Conservation (phyloP, 2,888 invertebrate genomes). For the Imbricaverruca yamaguchii region DNA sequence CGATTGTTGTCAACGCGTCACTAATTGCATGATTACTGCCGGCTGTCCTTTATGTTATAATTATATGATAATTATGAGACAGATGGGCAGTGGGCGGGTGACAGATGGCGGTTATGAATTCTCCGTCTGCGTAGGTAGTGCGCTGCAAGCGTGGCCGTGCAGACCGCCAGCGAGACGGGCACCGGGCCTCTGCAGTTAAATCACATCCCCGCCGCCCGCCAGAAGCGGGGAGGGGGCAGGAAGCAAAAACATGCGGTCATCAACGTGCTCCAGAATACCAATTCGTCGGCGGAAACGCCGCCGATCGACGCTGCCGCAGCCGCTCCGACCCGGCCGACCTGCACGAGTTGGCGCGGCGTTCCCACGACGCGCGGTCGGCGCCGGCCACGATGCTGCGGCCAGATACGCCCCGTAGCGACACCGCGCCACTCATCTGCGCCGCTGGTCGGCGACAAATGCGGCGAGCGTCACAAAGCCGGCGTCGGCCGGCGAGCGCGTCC, state of each 20-base stretch:
- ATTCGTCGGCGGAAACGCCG: not conserved
- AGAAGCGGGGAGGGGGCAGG: not conserved
- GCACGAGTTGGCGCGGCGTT: too few relatives aligned
- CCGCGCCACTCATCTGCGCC: not conserved
- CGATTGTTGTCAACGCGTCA: constrained; percentile 16
- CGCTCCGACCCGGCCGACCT: not conserved
- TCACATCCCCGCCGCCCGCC: not conserved
- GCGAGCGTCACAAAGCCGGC: not conserved
- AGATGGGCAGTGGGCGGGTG: not conserved
- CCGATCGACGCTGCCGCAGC: not conserved
- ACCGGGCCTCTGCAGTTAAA: not conserved
- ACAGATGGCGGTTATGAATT: not conserved
- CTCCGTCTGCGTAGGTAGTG: not conserved
- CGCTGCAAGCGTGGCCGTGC: not conserved
- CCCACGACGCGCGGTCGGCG: not conserved
- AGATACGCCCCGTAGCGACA: not conserved
- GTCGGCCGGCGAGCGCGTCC: not conserved
- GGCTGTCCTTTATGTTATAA: constrained; percentile 2
- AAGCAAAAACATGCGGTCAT: not conserved
- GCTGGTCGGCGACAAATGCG: not conserved
- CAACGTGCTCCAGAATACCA: not conserved
- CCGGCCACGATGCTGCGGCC: not conserved
- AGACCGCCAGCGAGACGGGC: not conserved
- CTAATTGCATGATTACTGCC: not conserved
- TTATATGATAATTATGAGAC: not conserved